Percentiles rank a stretch among this genome's conserved stretches.
phyloP scores from a whole-genome alignment of 2,113 vertebrate species.

The Epinephelus fuscoguttatus region DNA sequence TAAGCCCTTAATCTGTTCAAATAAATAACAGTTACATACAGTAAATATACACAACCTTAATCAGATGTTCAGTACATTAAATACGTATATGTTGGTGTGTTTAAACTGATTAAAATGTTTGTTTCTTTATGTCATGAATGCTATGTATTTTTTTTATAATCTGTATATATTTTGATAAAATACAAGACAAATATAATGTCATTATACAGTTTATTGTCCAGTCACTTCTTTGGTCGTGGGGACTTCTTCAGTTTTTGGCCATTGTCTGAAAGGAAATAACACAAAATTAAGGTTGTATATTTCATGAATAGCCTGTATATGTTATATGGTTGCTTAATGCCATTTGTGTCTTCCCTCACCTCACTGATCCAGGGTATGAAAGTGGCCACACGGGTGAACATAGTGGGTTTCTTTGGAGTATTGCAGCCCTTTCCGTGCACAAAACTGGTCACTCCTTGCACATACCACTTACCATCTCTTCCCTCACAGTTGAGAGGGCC shows the following conservation, averaged over 20 bases:
- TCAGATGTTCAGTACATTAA: not conserved
- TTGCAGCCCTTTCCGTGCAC: conserved; percentile 72
- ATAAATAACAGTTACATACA: not conserved
- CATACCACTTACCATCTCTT: conserved; percentile 64
- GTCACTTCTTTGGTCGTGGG: not conserved
- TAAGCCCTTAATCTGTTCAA: not conserved
- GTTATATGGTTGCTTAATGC: not conserved
- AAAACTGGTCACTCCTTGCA: conserved; percentile 75
- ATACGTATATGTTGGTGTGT: conserved; percentile 1
- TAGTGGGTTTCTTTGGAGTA: conserved; percentile 63
- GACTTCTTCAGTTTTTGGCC: conserved; percentile 62
- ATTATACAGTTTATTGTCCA: conserved; percentile 29
- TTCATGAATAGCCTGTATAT: not conserved
- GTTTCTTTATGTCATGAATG: not conserved
- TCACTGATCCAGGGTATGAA: conserved; percentile 77
- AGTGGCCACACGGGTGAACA: conserved; percentile 69
- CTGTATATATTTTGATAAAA: conserved; percentile 29
- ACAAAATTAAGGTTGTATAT: not conserved
- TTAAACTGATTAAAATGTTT: conserved; percentile 32
- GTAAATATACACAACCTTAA: not conserved
- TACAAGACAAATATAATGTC: not conserved
- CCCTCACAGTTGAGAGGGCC: conserved; percentile 74
- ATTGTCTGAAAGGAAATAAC: conserved; percentile 56
- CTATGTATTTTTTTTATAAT: not conserved
- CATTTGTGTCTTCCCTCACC: conserved; percentile 48